Evolutionary conservation across 2,888 invertebrate genomes (phyloP).

Genomic region (Microctonus aethiopoides): DNA sequence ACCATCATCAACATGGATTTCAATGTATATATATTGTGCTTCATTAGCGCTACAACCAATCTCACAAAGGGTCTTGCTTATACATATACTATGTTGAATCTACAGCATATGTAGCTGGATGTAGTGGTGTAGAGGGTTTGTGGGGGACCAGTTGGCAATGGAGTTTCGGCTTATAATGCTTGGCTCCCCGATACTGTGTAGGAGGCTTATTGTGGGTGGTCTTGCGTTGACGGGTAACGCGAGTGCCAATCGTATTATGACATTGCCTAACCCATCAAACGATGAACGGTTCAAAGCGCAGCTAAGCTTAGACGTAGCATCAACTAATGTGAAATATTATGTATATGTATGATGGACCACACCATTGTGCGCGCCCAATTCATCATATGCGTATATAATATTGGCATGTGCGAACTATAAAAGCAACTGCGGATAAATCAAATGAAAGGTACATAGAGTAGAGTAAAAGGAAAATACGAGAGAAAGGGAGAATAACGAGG

Average conservation of each 20-base stretch:
- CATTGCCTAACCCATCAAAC: conserved; percentile 58
- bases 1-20: conserved; percentile 34
- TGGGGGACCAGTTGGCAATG: conserved; percentile 22
- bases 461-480: background rate
- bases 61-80: conserved; percentile 51
- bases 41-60: conserved; percentile 58
- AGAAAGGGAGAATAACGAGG: background rate
- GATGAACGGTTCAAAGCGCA: conserved; percentile 53
- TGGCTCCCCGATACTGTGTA: conserved; percentile 3
- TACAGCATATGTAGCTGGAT: conserved; percentile 9
- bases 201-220: conserved; percentile 19
- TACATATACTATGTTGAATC: conserved; percentile 4
- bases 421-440: background rate
- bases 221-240: conserved; percentile 30
- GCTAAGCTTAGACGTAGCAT: conserved; percentile 18
- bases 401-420: background rate
- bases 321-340: background rate
- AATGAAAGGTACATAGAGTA: background rate
- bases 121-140: background rate
- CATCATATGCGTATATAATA: background rate
- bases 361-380: too few relatives aligned
- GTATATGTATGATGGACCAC: background rate
- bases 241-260: conserved; percentile 49
- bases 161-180: conserved; percentile 30
- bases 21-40: conserved; percentile 43